Evolutionary conservation across 2,888 invertebrate genomes (phyloP), one percentile per base, ranked within the genome.

Genomic region (Diaperis boleti): DNA sequence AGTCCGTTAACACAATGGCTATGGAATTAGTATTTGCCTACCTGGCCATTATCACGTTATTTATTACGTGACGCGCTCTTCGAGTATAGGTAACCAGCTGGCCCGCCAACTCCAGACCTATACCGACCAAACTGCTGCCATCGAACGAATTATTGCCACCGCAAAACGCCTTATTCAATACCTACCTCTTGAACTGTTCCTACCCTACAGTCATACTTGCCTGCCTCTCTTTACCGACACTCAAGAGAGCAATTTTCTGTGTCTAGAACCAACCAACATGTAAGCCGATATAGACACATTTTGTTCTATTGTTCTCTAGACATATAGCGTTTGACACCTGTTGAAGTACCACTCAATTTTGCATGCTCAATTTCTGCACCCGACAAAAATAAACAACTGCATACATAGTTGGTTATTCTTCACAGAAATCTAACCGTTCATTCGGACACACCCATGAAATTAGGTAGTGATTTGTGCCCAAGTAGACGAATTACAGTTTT

Each of bases 21-120:
- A 68, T 70, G 70, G 73, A 76, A 76, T 76, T 76, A 77, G 72
- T 76, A 75, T 76, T 77, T 76, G 75, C 75, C 75, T 76, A 77
- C 74, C 75, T 74, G 72, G 70, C 73, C 72, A 76, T 77, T 77
- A 76, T 72, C 71, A 60, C 56, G 68, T 76, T 73, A 77, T 75
- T 76, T 76, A 76, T 76, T 70, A 67, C 59, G 59, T 52, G 59
- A 60, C 59, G 59, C 52, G 50, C 56, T 59, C 59, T 47, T 59
- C 49, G 47, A 39, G 14, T 39, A 13, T 49, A 42, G 47, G 47
- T 29, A 49, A 59, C 47, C 59, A 59, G 59, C 59, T 59, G 59
- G 59, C 41, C 59, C 59, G 39, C 49, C 59, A 59, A 37, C 59
- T 47, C 49, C 59, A 39, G 29, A 47, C 59, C 59, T 45, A 56